Evolutionary conservation across 1,140 invertebrate genomes (phyloP), one percentile per base, ranked within the genome.

Genomic region (Linepithema humile): DNA sequence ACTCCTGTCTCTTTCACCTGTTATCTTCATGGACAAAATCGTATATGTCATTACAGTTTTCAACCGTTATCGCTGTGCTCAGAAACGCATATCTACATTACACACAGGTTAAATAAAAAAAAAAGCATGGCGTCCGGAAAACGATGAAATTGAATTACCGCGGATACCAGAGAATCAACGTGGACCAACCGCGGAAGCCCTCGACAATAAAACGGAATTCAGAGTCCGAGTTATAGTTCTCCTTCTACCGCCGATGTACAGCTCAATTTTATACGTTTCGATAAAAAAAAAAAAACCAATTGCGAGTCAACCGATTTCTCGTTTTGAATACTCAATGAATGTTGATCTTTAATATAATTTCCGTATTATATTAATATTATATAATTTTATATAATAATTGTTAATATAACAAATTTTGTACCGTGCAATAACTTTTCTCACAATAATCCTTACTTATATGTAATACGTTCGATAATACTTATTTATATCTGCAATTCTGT

Each of bases 81-180:
- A 40, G 32, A 64, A 70, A 32, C 20, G 20, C 20, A 17, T 35
- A 78, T 26, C 26, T 23, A 78, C 6, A 77, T 77, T 83, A 60
- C 26, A 17, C 55, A 40, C 17, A 75, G 26, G 45, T 40, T 64
- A 7, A 55, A 57, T 35, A 78, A 73, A 55, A 23, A 55, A 77
- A 59, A 59, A 78, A 57, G 5, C 17, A 45, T 29, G 29, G 23
- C 70, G 48, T 20, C 23, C 12, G 50, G n/a, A 2, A 77, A 77
- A 82, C 57, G 57, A 17, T 40, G 45, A 83, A 84, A 84, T 59
- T 84, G 73, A 77, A 84, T 84, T 84, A 84, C 12, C 9, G 40
- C 38, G 35, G 45, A 74, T 64, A 72, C 23, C 43, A 40, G 74
- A 67, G 48, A 78, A 67, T 50, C 57, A 75, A 60, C 29, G 55